Base-by-base conservation (phyloP, 2,888 invertebrate genomes). In the Cylindroiulus punctatus region DNA sequence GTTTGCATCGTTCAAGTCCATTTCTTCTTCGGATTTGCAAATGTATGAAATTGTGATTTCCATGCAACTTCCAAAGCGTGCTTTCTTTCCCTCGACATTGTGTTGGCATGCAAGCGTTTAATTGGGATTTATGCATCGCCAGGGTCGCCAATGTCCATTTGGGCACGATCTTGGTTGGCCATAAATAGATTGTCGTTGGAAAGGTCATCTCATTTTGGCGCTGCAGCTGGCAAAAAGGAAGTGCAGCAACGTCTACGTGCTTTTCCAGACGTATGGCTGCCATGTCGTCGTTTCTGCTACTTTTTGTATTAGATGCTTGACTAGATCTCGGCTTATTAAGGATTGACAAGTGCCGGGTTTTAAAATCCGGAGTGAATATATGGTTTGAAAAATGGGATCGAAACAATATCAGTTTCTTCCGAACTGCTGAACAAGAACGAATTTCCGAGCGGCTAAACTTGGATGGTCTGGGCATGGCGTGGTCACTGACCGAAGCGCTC, bases 311-410 rank as follows among this genome's bases (percentile, higher is more conserved):
- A 26, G 65, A 65, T 65, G 65, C 65, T 65, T 65, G 65, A 26
- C 65, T 65, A 65, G 65, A 65, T 65, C 65, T n/a, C 26, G 65
- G 65, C 65, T 65, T 65, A 65, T 65, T 65, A 65, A 65, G 65
- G 65, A 65, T 65, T 65, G 65, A 65, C 65, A 65, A 65, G 65
- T 65, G 65, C 65, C 65, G 65, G 65, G 65, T 65, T 65, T 65
- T 65, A 65, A 65, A 65, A 65, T 65, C 65, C 65, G 65, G 65
- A 65, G 65, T 65, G 65, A 65, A 65, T 65, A 65, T 65, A 65
- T 65, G 65, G 65, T 65, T 65, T 65, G 65, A 65, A 65, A 65
- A 65, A 65, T 65, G 65, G 65, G 65, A 65, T 65, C 65, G 65
- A 65, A 65, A 65, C 65, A 65, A 65, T 65, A 65, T 65, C 65